Evolutionary conservation across 1,140 invertebrate genomes (phyloP).

Genomic region (Drosophila leontia): DNA sequence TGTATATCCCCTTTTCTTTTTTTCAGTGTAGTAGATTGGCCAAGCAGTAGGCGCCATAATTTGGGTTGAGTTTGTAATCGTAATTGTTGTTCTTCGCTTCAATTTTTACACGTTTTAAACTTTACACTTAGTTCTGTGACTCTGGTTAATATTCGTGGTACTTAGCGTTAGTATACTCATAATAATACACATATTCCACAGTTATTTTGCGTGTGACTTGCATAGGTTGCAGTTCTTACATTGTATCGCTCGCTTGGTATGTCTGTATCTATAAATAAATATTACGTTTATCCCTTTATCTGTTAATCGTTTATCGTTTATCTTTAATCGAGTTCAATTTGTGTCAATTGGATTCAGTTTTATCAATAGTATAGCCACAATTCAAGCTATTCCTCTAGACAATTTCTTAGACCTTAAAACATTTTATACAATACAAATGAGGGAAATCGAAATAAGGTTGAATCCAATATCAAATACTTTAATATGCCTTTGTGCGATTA

Average conservation of each 20-base stretch:
- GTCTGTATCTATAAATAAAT: conserved; percentile 80
- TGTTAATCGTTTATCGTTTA: not conserved
- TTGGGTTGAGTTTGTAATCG: conserved; percentile 63
- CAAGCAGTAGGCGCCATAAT: conserved; percentile 75
- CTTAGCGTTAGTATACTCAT: conserved; percentile 61
- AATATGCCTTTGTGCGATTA: conserved; percentile 50
- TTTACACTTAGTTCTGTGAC: conserved; percentile 51
- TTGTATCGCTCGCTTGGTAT: conserved; percentile 65
- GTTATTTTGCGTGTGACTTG: conserved; percentile 41
- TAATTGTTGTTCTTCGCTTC: conserved; percentile 42
- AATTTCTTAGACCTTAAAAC: conserved; percentile 65
- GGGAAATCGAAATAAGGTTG: conserved; percentile 45
- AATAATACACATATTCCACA: conserved; percentile 59
- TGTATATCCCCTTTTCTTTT: conserved; percentile 50
- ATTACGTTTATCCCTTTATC: conserved; percentile 19
- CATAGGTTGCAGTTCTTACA: conserved; percentile 69
- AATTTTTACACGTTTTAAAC: conserved; percentile 38
- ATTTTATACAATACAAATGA: conserved; percentile 71
- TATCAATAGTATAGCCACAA: conserved; percentile 46
- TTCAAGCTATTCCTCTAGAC: conserved; percentile 57
- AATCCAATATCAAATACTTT: conserved; percentile 40
- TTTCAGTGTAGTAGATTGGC: conserved; percentile 68
- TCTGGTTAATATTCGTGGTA: conserved; percentile 60
- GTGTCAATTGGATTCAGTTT: conserved; percentile 33
- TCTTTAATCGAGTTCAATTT: conserved; percentile 14